These are phyloP conservation scores for Ypsolopha scabrella DNA, from an alignment of 2,888 invertebrate genomes.

Conservation along the genomic window DNA sequence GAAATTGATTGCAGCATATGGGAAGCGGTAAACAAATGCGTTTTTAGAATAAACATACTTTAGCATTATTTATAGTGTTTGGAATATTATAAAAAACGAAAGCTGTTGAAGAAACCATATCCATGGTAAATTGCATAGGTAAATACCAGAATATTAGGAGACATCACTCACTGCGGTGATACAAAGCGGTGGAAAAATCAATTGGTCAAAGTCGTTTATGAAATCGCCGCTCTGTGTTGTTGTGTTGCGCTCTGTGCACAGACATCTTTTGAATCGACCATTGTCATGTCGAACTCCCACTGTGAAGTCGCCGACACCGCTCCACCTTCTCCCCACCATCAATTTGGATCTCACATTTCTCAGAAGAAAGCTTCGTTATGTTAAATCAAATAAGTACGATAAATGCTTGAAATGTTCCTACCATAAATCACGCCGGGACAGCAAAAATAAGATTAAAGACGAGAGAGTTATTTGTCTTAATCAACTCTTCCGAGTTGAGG, in stretches of 20 bases:
- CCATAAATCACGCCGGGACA: not conserved
- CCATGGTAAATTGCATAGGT: not conserved
- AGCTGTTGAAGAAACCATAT: not conserved
- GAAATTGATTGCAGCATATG: not conserved
- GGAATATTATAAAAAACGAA: not conserved
- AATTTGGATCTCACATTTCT: constrained; percentile 23
- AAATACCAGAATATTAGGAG: constrained; percentile 4
- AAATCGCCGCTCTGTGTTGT: constrained; percentile 32
- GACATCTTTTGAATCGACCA: constrained; percentile 38
- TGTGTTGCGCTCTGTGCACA: constrained; percentile 20
- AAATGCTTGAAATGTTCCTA: not conserved
- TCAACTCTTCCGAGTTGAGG: constrained; percentile 15
- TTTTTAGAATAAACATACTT: not conserved
- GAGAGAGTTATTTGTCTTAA: constrained; percentile 21
- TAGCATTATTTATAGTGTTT: not conserved
- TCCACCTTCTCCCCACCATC: constrained; percentile 29
- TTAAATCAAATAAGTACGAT: constrained; percentile 11
- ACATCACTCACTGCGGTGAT: constrained; percentile 9
- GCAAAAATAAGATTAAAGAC: constrained; percentile 8
- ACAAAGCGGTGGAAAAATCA: constrained; percentile 57
- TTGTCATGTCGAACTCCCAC: constrained; percentile 48
- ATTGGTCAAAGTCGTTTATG: constrained; percentile 58
- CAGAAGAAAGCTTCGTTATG: constrained; percentile 18
- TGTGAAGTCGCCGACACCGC: constrained; percentile 39
- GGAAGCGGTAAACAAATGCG: not conserved